Conservation (phyloP, 2,113 vertebrate genomes). For the Agapornis roseicollis region DNA sequence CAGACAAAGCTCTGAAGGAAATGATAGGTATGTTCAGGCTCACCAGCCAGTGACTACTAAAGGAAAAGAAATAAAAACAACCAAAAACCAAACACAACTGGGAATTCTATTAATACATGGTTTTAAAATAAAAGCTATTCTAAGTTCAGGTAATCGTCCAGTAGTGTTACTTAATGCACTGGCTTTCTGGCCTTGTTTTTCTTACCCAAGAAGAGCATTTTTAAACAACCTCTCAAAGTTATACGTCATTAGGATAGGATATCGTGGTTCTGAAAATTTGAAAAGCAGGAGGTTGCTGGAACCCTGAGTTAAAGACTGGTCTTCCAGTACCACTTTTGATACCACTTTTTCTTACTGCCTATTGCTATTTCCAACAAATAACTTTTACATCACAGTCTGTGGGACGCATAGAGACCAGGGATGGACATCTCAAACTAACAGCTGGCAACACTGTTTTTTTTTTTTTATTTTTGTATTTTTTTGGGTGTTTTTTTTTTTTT, state of each 20-base stretch:
- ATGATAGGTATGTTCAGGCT: neutral
- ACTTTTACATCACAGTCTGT: neutral
- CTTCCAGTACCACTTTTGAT: neutral
- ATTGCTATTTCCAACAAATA: neutral
- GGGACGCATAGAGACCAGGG: neutral
- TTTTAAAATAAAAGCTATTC: neutral
- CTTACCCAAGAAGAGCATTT: neutral
- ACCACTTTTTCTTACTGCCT: neutral
- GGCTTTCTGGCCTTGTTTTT: neutral
- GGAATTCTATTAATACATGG: neutral
- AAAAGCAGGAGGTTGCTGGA: neutral
- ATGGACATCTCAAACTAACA: neutral
- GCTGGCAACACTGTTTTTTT: neutral
- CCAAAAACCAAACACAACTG: neutral
- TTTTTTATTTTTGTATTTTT: neutral
- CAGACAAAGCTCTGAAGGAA: neutral
- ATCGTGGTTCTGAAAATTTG: neutral
- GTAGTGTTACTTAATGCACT: neutral
- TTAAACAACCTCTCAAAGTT: neutral
- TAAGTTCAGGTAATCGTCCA: neutral
- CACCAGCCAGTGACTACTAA: neutral
- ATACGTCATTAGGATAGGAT: neutral
- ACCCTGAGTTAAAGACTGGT: neutral
- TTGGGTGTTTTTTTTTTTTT: too few species aligned
- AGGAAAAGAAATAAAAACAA: neutral